Evolutionary conservation across 2,888 invertebrate species (phyloP).

Genomic region (Marasmarcha lunaedactyla): DNA sequence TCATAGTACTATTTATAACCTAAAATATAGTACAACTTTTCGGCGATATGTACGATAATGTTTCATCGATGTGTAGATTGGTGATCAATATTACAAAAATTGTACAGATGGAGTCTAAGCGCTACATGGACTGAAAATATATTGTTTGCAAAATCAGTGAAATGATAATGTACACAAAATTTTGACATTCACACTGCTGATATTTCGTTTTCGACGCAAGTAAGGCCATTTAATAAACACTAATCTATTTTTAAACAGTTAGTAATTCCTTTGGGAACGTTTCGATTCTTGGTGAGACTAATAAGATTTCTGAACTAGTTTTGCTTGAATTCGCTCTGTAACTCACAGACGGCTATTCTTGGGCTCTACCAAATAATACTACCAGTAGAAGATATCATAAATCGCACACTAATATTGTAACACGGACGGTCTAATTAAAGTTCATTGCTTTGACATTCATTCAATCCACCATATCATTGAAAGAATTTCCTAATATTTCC

Average conservation of each 20-base stretch:
- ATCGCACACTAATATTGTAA: slow-evolving; percentile 67
- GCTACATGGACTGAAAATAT: slow-evolving; percentile 55
- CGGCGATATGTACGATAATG: slow-evolving; percentile 70
- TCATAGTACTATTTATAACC: slow-evolving; percentile 71
- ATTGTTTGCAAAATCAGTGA: slow-evolving; percentile 57
- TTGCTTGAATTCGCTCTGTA: slow-evolving; percentile 53
- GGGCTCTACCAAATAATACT: slow-evolving; percentile 34
- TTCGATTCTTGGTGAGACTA: slow-evolving; percentile 62
- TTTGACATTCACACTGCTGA: slow-evolving; percentile 69
- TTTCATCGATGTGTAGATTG: slow-evolving; percentile 62
- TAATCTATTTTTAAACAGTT: slow-evolving; percentile 70
- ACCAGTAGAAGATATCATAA: slow-evolving; percentile 32
- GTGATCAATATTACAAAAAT: slow-evolving; percentile 60
- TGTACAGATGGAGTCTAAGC: slow-evolving; percentile 63
- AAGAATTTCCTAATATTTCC: slow-evolving; percentile 55
- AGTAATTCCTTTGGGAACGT: slow-evolving; percentile 67
- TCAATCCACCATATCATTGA: slow-evolving; percentile 63
- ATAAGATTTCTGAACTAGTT: slow-evolving; percentile 52
- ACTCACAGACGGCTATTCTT: slow-evolving; percentile 27
- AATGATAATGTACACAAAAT: slow-evolving; percentile 69
- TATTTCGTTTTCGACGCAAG: slow-evolving; percentile 70
- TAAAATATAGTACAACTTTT: slow-evolving; percentile 71
- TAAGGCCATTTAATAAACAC: slow-evolving; percentile 71
- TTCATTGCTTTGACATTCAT: slow-evolving; percentile 71
- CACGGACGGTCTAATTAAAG: slow-evolving; percentile 67